Base-by-base conservation (phyloP, 2,113 vertebrate genomes). In the Piprites chloris region DNA sequence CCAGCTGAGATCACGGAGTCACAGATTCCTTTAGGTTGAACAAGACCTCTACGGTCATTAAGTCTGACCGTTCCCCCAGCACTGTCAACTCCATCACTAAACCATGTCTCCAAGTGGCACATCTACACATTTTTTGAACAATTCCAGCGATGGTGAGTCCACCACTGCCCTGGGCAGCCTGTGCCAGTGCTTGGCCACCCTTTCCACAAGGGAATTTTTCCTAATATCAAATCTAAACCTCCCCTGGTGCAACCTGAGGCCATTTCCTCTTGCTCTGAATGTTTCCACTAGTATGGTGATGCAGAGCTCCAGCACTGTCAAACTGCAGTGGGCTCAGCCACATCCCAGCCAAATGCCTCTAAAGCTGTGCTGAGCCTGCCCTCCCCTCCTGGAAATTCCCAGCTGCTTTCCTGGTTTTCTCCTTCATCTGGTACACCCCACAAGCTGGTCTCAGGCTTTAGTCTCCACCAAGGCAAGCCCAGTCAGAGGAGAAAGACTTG, bases 401-500 rank as follows among this genome's bases (percentile, higher is more conserved):
- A 63, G 32, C 19, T 28, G 15, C 32, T 63, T 63, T 49, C 49
- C 56, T 44, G 22, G 12, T 28, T 44, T 90, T 44, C 41, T 84
- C 27, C 80, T 77, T 49, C 12, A 33, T 56, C 32, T 77, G 47
- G 12, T 15, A 19, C 39, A 27, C 24, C 22, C 41, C 49, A 42
- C 26, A 68, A 26, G 12, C 28, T 4, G 27, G 79, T 16, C 41
- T 69, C 55, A 62, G 47, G 30, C 24, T 32, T 62, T 62, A 63
- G 14, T 18, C 66, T 86, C 59, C 33, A 19, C 23, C 2, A 41
- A 37, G 4, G n/a, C 50, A 41, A 90, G 53, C 42, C 61, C 9
- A 5, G 42, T 15, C 3, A 1, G 0, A 63, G 61, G 5, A 78
- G 37, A 69, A 55, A 0, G 0, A 26, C 37, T 33, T 9, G 1